Evolutionary conservation across 2,888 invertebrate genomes (phyloP).

Genomic region (Eupithecia insigniata): DNA sequence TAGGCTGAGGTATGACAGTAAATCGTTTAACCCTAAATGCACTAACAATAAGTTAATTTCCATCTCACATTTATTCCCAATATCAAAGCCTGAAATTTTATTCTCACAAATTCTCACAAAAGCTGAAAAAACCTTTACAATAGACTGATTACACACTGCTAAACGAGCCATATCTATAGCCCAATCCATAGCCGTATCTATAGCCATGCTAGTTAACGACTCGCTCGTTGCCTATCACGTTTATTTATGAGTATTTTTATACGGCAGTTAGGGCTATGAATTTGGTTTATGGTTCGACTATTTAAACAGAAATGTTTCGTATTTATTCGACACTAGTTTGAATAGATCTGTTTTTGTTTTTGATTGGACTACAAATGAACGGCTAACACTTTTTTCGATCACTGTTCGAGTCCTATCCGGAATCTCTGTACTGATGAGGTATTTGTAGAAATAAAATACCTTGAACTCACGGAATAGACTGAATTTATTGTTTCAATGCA

Average conservation of each 20-base stretch:
- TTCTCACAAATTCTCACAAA: background rate
- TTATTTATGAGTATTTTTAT: constrained; percentile 36
- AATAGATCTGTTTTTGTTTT: background rate
- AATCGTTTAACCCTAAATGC: background rate
- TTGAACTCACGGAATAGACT: too few species aligned
- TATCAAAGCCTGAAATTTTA: background rate
- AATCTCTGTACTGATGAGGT: too few species aligned
- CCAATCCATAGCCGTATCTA: constrained; percentile 8
- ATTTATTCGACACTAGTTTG: constrained; percentile 11
- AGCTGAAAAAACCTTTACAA: background rate
- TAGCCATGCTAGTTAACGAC: constrained; percentile 26
- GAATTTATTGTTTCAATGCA: too few species aligned
- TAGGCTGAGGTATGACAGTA: background rate
- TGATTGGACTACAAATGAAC: background rate
- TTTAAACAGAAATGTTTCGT: constrained; percentile 31
- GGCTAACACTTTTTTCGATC: background rate
- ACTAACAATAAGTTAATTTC: background rate
- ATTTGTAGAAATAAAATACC: too few species aligned
- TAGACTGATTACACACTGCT: constrained; percentile 8
- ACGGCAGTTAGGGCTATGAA: constrained; percentile 48
- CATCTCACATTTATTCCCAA: background rate
- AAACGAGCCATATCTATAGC: constrained; percentile 11
- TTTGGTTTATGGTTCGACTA: constrained; percentile 50
- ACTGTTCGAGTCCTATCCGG: too few species aligned
- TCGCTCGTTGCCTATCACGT: constrained; percentile 26